Percentiles rank a stretch among this genome's conserved stretches.
Conservation (phyloP, 1,140 invertebrate genomes). For the Dryas iulia region DNA sequence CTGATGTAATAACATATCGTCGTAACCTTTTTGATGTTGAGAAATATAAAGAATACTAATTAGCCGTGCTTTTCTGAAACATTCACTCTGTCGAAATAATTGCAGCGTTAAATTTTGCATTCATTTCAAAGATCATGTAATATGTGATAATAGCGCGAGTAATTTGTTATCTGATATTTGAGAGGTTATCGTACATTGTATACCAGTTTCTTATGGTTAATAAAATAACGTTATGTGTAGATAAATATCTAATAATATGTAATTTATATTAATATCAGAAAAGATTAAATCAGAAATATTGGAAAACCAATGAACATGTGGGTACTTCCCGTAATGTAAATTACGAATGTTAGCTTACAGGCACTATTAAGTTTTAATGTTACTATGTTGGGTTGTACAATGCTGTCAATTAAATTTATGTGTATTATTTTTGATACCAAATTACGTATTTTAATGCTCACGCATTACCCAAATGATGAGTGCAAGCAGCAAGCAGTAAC, state of each 20-base stretch:
- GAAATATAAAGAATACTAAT: constrained; percentile 3
- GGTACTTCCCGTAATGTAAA: no score
- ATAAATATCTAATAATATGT: no score
- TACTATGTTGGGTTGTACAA: no score
- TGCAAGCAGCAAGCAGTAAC: constrained; percentile 81
- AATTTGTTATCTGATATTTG: not conserved
- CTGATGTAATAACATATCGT: not conserved
- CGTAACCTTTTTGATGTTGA: constrained; percentile 7
- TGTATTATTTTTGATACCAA: no score
- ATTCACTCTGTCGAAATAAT: constrained; percentile 15
- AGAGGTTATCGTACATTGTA: not conserved
- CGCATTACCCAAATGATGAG: no score
- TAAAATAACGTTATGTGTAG: not conserved
- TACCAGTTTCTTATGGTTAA: no score
- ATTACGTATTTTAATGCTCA: no score
- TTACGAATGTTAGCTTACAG: no score
- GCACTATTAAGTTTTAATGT: no score
- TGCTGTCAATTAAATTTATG: no score
- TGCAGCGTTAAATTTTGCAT: not conserved
- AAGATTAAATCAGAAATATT: not conserved
- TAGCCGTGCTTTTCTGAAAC: constrained; percentile 6
- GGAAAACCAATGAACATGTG: not conserved
- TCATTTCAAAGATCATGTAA: not conserved
- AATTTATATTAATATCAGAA: no score
- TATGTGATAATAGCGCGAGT: not conserved